These are phyloP conservation scores for Morus bassanus DNA, from an alignment of 2,797 vertebrate genomes.

Conservation along the genomic window DNA sequence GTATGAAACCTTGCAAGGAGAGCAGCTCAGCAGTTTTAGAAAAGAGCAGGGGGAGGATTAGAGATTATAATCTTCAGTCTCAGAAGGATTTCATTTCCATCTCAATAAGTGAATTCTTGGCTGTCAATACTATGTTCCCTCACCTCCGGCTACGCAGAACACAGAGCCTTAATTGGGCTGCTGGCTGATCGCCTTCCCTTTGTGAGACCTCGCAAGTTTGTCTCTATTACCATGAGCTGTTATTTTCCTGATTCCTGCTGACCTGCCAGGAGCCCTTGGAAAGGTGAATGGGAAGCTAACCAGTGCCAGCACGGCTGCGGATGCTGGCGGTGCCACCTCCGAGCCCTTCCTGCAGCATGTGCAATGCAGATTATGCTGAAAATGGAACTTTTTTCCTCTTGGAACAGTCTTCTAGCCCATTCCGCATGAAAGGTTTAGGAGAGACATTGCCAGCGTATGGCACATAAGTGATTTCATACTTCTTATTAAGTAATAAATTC, in stretches of 20 bases:
- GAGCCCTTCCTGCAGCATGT: background rate
- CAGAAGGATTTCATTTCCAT: background rate
- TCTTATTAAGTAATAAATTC: rapidly evolving
- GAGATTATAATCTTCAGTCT: background rate
- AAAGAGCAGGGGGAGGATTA: background rate
- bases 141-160: background rate
- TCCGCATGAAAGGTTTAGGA: background rate
- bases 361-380: background rate
- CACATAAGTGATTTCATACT: background rate
- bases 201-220: rapidly evolving
- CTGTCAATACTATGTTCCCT: rapidly evolving
- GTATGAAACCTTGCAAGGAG: background rate
- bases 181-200: background rate
- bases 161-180: rapidly evolving
- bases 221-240: rapidly evolving
- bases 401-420: background rate
- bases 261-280: background rate
- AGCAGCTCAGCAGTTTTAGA: background rate
- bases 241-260: background rate
- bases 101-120: background rate
- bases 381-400: background rate
- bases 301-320: background rate
- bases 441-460: rapidly evolving
- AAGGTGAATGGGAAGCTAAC: background rate
- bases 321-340: rapidly evolving